A percentile compares a stretch with the other conserved stretches of the same genome.
These are phyloP conservation scores for Diorhabda sublineata DNA, from an alignment of 1,140 invertebrate genomes.

Conservation along the genomic window DNA sequence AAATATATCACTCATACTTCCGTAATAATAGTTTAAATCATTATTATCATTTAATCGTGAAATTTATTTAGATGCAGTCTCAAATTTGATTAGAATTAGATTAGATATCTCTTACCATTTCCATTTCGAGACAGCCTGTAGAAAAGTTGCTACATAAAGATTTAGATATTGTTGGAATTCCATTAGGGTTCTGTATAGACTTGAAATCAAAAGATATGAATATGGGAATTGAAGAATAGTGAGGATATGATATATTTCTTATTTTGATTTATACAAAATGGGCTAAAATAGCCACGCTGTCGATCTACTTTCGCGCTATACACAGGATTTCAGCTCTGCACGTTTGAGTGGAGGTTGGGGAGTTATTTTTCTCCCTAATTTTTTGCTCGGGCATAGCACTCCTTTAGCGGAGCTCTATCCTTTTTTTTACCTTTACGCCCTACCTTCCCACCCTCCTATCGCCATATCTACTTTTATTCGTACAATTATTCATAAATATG, in stretches of 20 bases:
- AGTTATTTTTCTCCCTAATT: slow-evolving; percentile 15
- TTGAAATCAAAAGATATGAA: too few relatives aligned
- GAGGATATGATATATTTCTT: background rate
- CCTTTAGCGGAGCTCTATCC: slow-evolving; percentile 29
- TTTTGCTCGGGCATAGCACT: slow-evolving; percentile 28
- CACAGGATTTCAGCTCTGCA: slow-evolving; percentile 38
- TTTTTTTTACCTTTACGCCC: background rate
- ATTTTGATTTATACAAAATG: background rate
- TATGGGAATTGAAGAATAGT: background rate
- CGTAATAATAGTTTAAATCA: background rate
- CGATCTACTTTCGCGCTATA: slow-evolving; percentile 22
- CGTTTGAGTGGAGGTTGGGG: slow-evolving; percentile 37
- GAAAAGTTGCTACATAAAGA: too few relatives aligned
- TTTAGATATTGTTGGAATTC: too few relatives aligned
- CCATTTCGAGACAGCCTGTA: too few relatives aligned
- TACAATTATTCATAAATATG: background rate
- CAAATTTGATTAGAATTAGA: too few relatives aligned
- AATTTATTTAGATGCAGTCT: too few relatives aligned
- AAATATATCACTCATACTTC: background rate
- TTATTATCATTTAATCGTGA: too few relatives aligned
- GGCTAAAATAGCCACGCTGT: slow-evolving; percentile 8
- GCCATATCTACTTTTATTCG: background rate
- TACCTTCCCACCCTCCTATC: background rate
- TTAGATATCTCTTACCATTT: too few relatives aligned
- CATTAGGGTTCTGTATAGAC: too few relatives aligned